These are phyloP conservation scores for Melangyna quadrimaculata DNA, from an alignment of 2,888 invertebrate species.

Conservation along the genomic window DNA sequence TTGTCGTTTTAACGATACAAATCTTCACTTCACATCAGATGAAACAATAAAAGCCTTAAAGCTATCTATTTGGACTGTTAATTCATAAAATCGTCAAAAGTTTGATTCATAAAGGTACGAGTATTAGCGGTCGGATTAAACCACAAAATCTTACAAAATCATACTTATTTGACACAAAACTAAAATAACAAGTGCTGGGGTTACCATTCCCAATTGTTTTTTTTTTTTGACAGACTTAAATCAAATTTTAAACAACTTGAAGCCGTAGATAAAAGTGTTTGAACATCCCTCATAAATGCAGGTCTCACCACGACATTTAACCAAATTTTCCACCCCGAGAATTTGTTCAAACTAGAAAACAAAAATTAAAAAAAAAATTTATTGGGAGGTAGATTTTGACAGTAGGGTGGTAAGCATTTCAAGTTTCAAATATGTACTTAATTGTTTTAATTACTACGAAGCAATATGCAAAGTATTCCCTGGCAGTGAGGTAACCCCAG, in stretches of 20 bases:
- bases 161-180: slow-evolving; percentile 29
- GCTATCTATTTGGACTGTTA: slow-evolving; percentile 16
- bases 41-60: slow-evolving; percentile 14
- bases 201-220: neutral
- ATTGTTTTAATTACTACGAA: too few species aligned
- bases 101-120: slow-evolving; percentile 11
- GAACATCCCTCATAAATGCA: too few species aligned
- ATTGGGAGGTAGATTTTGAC: too few species aligned
- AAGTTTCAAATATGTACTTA: too few species aligned
- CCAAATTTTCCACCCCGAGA: too few species aligned
- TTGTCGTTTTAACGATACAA: slow-evolving; percentile 6
- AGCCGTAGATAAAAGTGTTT: too few species aligned
- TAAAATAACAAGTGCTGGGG: slow-evolving; percentile 1
- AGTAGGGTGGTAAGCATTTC: too few species aligned
- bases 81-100: neutral
- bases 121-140: slow-evolving; percentile 32
- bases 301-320: too few species aligned
- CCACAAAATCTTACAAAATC: slow-evolving; percentile 41
- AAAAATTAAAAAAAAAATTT: too few species aligned
- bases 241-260: too few species aligned
- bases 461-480: neutral
- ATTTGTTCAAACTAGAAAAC: too few species aligned
- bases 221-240: neutral
- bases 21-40: slow-evolving; percentile 6
- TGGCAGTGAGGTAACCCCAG: neutral